Percentiles rank a stretch among this genome's conserved stretches.
These are phyloP conservation scores for Rhabdomys pumilio DNA, from an alignment of 2,797 vertebrate genomes.

Conservation along the genomic window DNA sequence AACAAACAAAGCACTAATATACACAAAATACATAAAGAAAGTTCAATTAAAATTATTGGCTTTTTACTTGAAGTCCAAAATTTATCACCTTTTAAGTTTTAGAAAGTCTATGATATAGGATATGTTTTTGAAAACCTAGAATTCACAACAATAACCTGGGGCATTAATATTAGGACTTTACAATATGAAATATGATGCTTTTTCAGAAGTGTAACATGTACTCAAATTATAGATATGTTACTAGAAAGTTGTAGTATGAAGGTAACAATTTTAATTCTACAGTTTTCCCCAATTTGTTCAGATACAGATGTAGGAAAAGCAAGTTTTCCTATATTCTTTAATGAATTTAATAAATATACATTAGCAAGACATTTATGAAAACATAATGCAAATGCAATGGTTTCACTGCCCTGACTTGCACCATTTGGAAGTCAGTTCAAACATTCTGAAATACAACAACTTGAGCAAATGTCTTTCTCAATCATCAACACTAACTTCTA, in stretches of 20 bases:
- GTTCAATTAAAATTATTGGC: not conserved
- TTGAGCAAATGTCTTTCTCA: not conserved
- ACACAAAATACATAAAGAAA: not conserved
- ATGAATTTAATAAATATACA: not conserved
- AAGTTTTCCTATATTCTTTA: not conserved
- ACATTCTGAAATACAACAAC: constrained; percentile 9
- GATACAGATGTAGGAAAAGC: not conserved
- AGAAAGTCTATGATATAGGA: too few species aligned
- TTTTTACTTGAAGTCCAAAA: not conserved
- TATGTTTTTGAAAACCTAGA: too few species aligned
- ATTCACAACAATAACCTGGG: not conserved
- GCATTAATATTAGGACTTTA: not conserved
- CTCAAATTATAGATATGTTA: not conserved
- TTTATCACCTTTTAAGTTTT: not conserved
- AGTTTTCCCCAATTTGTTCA: not conserved
- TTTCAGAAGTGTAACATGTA: not conserved
- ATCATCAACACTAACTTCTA: not conserved
- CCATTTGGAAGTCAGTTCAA: not conserved
- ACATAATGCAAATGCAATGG: constrained; percentile 1
- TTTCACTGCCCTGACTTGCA: not conserved
- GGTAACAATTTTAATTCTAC: not conserved
- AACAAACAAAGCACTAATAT: not conserved
- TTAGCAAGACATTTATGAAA: constrained; percentile 5
- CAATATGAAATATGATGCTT: not conserved
- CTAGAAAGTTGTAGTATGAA: not conserved